Conservation (phyloP, 2,113 vertebrate species). For the Gymnogyps californianus region DNA sequence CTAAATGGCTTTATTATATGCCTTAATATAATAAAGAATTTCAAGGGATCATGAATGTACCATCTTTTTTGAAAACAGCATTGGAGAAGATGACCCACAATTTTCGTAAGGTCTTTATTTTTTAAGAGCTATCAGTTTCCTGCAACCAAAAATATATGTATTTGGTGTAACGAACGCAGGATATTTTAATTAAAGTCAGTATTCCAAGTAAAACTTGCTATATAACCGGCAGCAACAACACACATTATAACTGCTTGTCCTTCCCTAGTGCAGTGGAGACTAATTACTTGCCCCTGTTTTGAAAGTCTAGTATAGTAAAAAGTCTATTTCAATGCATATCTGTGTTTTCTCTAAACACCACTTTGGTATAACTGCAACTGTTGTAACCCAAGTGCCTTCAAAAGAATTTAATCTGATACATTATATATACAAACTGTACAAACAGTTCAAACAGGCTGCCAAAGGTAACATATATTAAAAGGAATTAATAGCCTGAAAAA, state of each 20-base stretch:
- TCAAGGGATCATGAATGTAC: background rate
- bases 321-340: constrained; percentile 58
- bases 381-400: constrained; percentile 48
- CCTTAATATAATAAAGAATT: background rate
- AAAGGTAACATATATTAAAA: constrained; percentile 58
- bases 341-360: constrained; percentile 64
- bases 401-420: constrained; percentile 62
- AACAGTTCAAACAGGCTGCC: constrained; percentile 50
- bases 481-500: constrained; percentile 62
- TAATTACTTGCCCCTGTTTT: constrained; percentile 39
- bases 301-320: constrained; percentile 52
- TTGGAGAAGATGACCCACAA: background rate
- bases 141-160: background rate
- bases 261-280: constrained; percentile 32
- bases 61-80: background rate
- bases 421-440: constrained; percentile 56
- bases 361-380: constrained; percentile 38
- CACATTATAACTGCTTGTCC: constrained; percentile 5
- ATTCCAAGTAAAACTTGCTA: constrained; percentile 2
- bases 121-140: background rate
- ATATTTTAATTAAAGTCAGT: constrained; percentile 38
- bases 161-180: background rate
- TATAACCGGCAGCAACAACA: constrained; percentile 35
- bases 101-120: background rate
- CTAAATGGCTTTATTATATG: background rate